Evolutionary conservation across 2,888 invertebrate species (phyloP), one percentile per base, ranked within the genome.

Genomic region (Dynastes tityus): DNA sequence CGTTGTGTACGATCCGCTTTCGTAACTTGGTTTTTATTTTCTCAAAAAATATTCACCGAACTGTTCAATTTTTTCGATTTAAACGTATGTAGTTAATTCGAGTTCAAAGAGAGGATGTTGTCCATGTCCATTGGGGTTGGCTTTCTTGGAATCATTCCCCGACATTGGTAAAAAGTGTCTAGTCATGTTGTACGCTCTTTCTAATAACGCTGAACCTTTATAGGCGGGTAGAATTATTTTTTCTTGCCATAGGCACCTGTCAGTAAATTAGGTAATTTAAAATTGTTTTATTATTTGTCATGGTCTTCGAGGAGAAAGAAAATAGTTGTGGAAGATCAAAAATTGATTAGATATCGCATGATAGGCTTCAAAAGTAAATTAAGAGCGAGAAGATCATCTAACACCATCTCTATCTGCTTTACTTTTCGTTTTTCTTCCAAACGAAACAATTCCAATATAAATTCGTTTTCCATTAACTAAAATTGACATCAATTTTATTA

Each of bases 111-210:
- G 11, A 45, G 11, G 45, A 45, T 11, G 9, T 45, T 45, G 45
- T 45, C 8, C 11, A 11, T 45, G 11, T 8, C 11, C 45, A 45
- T 45, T 55, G 80, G 84, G 85, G 84, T 85, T 83, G 84, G 83
- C 81, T 83, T 85, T 85, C 84, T 83, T 81, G 82, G 84, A 85
- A 85, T 83, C 80, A 83, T 84, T 84, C 83, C 16, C 53, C 53
- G 61, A 27, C 8, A 61, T 9, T 55, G 53, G 53, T 55, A 27
- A 22, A 61, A 61, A 61, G 29, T 84, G 85, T 81, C 76, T 73
- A 85, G 85, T 86, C 86, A 86, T 84, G 80, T 81, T 83, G 79
- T 84, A 83, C 83, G 83, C 83, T 82, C 84, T 82, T 83, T 83
- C 82, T 83, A 84, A 85, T 84, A 83, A 83, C 82, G 82, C 82